Evolutionary conservation across 2,113 vertebrate genomes (phyloP).

Genomic region (Neodon shergylaensis): DNA sequence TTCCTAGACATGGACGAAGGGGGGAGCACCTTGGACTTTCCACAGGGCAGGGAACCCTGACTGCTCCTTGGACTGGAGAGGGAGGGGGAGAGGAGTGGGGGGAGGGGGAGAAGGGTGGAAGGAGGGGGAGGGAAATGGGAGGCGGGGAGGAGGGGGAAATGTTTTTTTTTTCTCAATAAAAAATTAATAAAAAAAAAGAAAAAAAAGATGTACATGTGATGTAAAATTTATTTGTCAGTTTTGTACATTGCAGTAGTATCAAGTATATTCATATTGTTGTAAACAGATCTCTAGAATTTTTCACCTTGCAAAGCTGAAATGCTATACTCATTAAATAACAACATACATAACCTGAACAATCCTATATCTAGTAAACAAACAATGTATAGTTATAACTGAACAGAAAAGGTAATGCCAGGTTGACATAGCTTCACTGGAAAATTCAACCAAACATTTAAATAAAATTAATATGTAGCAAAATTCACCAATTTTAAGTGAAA

Average conservation of each 20-base stretch:
- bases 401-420: slow-evolving; percentile 26
- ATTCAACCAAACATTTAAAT: slow-evolving; percentile 41
- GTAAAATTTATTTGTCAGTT: slow-evolving; percentile 17
- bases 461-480: slow-evolving; percentile 29
- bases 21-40: too few relatives aligned
- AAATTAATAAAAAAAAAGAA: too few relatives aligned
- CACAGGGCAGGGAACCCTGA: too few relatives aligned
- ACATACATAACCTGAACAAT: not conserved
- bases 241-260: not conserved
- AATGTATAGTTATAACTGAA: slow-evolving; percentile 24
- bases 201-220: not conserved
- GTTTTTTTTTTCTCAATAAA: too few relatives aligned
- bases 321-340: not conserved
- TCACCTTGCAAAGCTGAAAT: slow-evolving; percentile 37
- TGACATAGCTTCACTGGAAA: not conserved
- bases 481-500: not conserved
- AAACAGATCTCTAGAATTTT: not conserved
- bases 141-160: too few relatives aligned
- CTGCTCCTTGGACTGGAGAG: too few relatives aligned
- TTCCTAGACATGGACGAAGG: too few relatives aligned
- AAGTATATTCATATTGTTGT: not conserved
- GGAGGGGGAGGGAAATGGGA: too few relatives aligned
- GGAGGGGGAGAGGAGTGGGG: too few relatives aligned
- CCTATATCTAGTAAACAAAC: not conserved
- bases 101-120: too few relatives aligned